Evolutionary conservation across 2,888 invertebrate genomes (phyloP), one percentile per base, ranked within the genome.

Genomic region (Smittia sp.): DNA sequence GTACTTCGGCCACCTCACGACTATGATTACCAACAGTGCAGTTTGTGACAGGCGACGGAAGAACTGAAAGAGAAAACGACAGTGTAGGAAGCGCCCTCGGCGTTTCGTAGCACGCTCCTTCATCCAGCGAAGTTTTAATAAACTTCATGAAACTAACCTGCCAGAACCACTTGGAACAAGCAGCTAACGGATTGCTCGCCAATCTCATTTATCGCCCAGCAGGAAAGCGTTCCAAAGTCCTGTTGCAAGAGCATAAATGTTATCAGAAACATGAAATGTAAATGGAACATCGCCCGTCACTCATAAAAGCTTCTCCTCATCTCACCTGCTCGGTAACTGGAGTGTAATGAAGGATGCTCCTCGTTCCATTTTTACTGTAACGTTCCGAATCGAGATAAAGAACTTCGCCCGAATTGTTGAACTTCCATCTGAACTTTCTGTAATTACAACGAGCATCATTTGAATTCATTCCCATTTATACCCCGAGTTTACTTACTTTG

Each of bases 381-480:
- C 89, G 82, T 79, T 89, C 89, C 25, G 89, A 85, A 46, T 88
- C 87, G 58, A 91, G 89, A 81, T 91, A 90, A 76, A 90, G 82
- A 74, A 90, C 91, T 83, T 92, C 92, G 1, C 92, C 92, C 15
- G 91, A 91, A 84, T 92, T 92, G 85, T 93, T 93, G 85, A 93
- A 92, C 84, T 92, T 92, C 93, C 93, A 93, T 78, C 90, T 88
- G 84, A 93, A 93, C 79, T 87, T 88, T 76, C 89, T 89, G 74
- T 52, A 74, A 54, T 15, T 32, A 38, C 20, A 20, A 54, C 24
- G n/a, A n/a, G n/a, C n/a, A n/a, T 62, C 65, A 27, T 15, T 54
- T 68, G 1, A n/a, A 22, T 27, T 58, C 58, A 22, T 58, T 58
- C 22, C n/a, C 20, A 20, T 58, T 58, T 13, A 58, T 38, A 9